Conservation (phyloP, 2,797 vertebrate species). For the Sebastolobus alascanus region DNA sequence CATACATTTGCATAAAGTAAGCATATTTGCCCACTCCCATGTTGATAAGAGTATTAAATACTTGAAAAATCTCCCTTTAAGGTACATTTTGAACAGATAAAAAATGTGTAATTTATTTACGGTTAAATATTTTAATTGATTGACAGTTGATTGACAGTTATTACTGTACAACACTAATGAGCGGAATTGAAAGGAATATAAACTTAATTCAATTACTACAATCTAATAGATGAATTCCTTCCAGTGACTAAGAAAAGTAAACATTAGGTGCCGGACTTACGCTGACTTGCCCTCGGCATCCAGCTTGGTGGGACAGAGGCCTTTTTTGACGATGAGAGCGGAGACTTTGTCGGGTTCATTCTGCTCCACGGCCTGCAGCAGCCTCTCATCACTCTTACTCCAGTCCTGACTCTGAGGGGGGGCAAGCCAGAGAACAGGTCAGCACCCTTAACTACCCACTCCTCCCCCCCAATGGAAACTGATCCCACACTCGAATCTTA, state of each 20-base stretch:
- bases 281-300: slow-evolving; percentile 95
- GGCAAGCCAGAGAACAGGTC: slow-evolving; percentile 56
- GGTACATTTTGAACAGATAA: too few relatives aligned
- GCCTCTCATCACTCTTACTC: slow-evolving; percentile 95
- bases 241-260: background rate
- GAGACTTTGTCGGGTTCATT: slow-evolving; percentile 94
- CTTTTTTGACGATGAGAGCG: slow-evolving; percentile 94
- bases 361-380: slow-evolving; percentile 96
- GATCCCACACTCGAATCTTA: slow-evolving; percentile 37
- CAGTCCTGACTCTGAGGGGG: slow-evolving; percentile 92
- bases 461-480: slow-evolving; percentile 12
- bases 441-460: slow-evolving; percentile 11
- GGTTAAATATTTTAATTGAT: too few relatives aligned
- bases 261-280: slow-evolving; percentile 84
- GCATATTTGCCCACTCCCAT: too few relatives aligned
- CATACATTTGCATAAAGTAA: too few relatives aligned
- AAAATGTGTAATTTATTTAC: too few relatives aligned
- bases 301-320: slow-evolving; percentile 93
- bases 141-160: too few relatives aligned
- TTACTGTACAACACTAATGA: too few relatives aligned
- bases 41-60: too few relatives aligned
- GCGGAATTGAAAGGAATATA: background rate
- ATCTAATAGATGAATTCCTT: background rate
- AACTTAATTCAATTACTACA: background rate
- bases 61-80: too few relatives aligned